A percentile compares a stretch with the other conserved stretches of the same genome.
phyloP scores from a whole-genome alignment of 2,113 vertebrate genomes.

The Macquaria ambigua region DNA sequence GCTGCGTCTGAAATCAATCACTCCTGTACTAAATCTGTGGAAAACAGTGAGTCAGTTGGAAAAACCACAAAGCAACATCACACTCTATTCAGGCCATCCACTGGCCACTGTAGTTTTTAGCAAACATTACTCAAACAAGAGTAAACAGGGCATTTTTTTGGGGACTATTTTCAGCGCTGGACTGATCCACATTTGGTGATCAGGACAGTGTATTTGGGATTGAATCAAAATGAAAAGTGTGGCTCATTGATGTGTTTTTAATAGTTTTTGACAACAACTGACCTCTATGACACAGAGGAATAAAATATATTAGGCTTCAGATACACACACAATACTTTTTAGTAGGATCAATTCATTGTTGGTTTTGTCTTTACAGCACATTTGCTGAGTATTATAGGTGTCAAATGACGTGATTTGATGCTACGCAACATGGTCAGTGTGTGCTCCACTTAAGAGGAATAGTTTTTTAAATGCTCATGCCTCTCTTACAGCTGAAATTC shows the following conservation, averaged over 20 bases:
- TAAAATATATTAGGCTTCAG: too few relatives aligned
- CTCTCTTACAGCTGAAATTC: background rate
- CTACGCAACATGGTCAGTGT: background rate
- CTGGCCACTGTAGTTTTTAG: background rate
- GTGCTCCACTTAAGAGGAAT: background rate
- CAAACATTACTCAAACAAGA: background rate
- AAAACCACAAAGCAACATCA: background rate
- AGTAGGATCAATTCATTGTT: too few relatives aligned
- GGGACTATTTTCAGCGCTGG: background rate
- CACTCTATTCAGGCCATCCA: background rate
- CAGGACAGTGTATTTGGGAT: too few relatives aligned
- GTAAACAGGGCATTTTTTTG: background rate
- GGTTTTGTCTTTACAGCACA: too few relatives aligned
- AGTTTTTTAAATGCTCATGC: background rate
- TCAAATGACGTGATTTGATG: background rate
- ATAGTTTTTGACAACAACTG: too few relatives aligned
- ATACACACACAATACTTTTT: too few relatives aligned
- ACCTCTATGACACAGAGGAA: too few relatives aligned
- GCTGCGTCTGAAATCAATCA: conserved; percentile 38
- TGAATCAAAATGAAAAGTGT: too few relatives aligned
- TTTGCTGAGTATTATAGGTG: background rate
- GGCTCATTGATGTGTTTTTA: too few relatives aligned
- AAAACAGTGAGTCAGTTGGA: conserved; percentile 13
- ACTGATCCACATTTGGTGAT: background rate
- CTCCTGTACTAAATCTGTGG: background rate